These are phyloP conservation scores for Polypterus bichir DNA, from an alignment of 2,113 vertebrate genomes.

Conservation along the genomic window DNA sequence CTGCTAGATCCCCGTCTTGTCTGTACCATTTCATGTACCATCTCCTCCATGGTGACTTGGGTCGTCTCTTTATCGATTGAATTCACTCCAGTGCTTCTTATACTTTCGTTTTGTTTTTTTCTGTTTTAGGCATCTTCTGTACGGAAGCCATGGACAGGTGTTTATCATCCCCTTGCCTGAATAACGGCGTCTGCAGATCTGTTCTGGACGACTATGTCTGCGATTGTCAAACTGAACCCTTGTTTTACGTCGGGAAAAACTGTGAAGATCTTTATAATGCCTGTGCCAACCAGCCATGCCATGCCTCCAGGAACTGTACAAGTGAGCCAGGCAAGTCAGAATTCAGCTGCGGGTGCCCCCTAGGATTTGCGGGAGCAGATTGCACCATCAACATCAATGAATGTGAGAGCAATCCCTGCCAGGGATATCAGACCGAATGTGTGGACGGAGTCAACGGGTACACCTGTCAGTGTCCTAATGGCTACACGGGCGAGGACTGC, in stretches of 20 bases:
- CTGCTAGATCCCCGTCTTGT: no score
- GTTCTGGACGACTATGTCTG: conserved; percentile 49
- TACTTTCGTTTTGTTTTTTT: not conserved
- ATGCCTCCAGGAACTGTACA: conserved; percentile 37
- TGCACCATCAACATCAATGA: conserved; percentile 38
- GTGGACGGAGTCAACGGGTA: conserved; percentile 33
- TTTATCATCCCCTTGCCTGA: conserved; percentile 56
- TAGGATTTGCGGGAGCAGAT: conserved; percentile 32
- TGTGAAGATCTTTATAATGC: conserved; percentile 57
- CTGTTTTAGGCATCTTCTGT: conserved; percentile 39
- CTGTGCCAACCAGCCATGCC: conserved; percentile 27
- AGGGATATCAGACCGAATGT: conserved; percentile 35
- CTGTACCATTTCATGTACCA: no score
- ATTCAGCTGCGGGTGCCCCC: conserved; percentile 50
- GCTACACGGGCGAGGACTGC: conserved; percentile 43
- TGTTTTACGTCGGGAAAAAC: conserved; percentile 43
- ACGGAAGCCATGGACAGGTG: conserved; percentile 48
- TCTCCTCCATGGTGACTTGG: no score
- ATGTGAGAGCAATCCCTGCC: conserved; percentile 57
- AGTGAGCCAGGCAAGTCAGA: conserved; percentile 29
- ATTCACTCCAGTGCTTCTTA: no score
- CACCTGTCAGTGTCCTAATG: conserved; percentile 52
- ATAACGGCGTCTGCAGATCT: conserved; percentile 57
- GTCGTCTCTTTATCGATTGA: no score
- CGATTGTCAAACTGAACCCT: conserved; percentile 37